Evolutionary conservation across 53 echinoderm and acorn worm genomes (phyloP), one percentile per base, ranked within the genome.

Genomic region (Henricia sp.): DNA sequence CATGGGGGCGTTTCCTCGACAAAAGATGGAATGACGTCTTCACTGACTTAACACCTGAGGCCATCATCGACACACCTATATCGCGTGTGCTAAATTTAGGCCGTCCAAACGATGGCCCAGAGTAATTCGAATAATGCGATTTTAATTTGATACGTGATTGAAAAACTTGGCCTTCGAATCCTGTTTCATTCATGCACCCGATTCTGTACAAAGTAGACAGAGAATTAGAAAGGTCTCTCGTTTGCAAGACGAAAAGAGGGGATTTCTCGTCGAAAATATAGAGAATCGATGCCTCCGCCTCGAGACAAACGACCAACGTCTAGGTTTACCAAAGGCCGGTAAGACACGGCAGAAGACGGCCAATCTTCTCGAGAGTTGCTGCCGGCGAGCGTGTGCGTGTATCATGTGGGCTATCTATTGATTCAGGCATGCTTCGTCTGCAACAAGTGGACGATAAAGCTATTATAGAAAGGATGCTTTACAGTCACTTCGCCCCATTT

Each of bases 361-460:
- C n/a, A 26, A 60, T 60, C 33, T n/a, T n/a, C n/a, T 28, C 39
- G 13, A n/a, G 37, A 21, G 13, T 71, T 57, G 76, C 76, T 59
- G 6, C 59, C 26, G 59, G 76, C 59, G 38, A 76, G 26, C 76
- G 30, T 58, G n/a, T n/a, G 68, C 37, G 76, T 76, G 59, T 76
- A 76, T 76, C 76, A 43, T 21, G 59, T 76, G 37, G 76, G 59
- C 41, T 56, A 1, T 76, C 57, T 51, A 76, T 76, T 60, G 76
- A 76, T 76, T 10, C 39, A 1, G 1, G n/a, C 40, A 25, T 8
- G 14, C 48, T 46, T 8, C 8, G 48, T 14, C 48, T 14, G 48
- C 48, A n/a, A n/a, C n/a, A n/a, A n/a, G n/a, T n/a, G n/a, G n/a
- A n/a, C n/a, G n/a, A n/a, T n/a, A n/a, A n/a, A n/a, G n/a, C n/a